Percentiles rank a stretch among this genome's conserved stretches.
These are phyloP conservation scores for Camponotus floridanus DNA, from an alignment of 1,140 invertebrate species.

Conservation along the genomic window DNA sequence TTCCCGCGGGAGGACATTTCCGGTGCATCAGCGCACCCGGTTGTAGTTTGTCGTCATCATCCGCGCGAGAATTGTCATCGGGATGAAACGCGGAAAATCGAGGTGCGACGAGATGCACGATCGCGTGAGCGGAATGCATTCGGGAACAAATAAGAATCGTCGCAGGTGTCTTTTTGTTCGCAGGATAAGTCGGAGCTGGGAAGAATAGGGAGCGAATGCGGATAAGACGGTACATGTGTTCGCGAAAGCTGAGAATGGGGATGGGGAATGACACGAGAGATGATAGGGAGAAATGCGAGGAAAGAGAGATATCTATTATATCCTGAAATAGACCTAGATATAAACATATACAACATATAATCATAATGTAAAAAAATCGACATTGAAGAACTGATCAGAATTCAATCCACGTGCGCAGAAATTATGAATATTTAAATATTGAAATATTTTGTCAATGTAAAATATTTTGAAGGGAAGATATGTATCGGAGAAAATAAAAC, in stretches of 20 bases:
- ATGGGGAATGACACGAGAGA: neutral
- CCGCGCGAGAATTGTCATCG: conserved; percentile 51
- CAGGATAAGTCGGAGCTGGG: conserved; percentile 17
- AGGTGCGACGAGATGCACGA: neutral
- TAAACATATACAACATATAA: neutral
- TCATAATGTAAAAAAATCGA: neutral
- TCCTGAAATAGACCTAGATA: neutral
- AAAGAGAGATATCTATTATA: neutral
- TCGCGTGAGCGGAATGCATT: conserved; percentile 21
- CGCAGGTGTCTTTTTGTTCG: conserved; percentile 38
- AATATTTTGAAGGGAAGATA: neutral
- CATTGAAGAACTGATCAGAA: neutral
- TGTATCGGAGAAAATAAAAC: neutral
- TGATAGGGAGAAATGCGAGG: neutral
- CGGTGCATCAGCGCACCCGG: conserved; percentile 50
- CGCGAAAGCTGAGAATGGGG: neutral
- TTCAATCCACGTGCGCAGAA: neutral
- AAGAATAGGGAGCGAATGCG: conserved; percentile 4
- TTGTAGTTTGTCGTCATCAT: conserved; percentile 61
- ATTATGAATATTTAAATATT: neutral
- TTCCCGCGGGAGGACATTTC: conserved; percentile 62
- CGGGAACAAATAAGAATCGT: conserved; percentile 34
- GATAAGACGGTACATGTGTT: neutral
- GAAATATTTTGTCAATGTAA: neutral
- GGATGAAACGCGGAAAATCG: conserved; percentile 6